These are phyloP conservation scores for Upupa epops DNA, from an alignment of 2,113 vertebrate genomes.

Conservation along the genomic window DNA sequence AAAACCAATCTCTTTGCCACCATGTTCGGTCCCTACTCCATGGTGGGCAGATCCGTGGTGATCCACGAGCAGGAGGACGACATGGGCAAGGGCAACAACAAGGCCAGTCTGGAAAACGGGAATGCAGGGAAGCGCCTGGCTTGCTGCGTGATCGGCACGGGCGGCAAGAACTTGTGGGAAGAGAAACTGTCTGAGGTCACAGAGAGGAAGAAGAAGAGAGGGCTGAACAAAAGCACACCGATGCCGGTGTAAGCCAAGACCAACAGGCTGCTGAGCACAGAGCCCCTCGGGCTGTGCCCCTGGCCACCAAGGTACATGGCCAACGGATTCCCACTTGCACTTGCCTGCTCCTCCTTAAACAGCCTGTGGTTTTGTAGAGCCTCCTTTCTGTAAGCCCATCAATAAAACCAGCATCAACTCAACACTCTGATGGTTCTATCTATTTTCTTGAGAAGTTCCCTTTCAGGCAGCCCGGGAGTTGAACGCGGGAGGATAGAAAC, in stretches of 20 bases:
- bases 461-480: neutral
- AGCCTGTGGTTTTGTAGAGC: neutral
- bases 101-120: conserved; percentile 85
- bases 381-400: neutral
- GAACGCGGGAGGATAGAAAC: neutral
- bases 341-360: neutral
- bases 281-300: neutral
- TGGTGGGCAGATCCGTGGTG: conserved; percentile 87
- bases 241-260: neutral
- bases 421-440: neutral
- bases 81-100: conserved; percentile 83
- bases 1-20: conserved; percentile 70
- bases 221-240: neutral
- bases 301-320: neutral
- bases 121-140: conserved; percentile 90
- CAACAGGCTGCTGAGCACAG: neutral
- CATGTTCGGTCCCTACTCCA: conserved; percentile 76
- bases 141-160: conserved; percentile 87
- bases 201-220: conserved; percentile 59
- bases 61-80: conserved; percentile 88
- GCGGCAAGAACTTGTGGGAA: conserved; percentile 73
- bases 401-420: conserved; percentile 69
- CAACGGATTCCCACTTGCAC: neutral
- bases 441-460: neutral
- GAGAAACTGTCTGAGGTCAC: neutral